phyloP scores from a whole-genome alignment of 2,113 vertebrate genomes.

The Malurus melanocephalus region DNA sequence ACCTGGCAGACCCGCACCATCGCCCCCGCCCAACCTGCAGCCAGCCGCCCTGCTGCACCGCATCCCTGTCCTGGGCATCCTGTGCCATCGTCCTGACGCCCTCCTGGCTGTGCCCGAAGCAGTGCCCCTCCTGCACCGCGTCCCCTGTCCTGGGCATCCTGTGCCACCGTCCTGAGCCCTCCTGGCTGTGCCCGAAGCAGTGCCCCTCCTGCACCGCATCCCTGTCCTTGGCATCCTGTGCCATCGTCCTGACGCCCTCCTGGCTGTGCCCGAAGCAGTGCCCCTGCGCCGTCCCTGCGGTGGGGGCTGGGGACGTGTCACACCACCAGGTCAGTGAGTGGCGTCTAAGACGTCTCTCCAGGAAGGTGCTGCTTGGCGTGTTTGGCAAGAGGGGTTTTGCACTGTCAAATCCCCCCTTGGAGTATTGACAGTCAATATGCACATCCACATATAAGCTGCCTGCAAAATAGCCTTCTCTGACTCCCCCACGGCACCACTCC shows the following conservation, averaged over 20 bases:
- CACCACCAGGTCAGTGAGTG: neutral
- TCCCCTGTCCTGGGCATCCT: too few relatives aligned
- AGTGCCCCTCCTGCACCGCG: fast-evolving
- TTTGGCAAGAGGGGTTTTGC: too few relatives aligned
- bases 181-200: neutral
- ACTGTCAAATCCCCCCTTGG: neutral
- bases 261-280: neutral
- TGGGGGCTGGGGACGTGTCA: neutral
- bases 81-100: too few relatives aligned
- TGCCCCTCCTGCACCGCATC: fast-evolving
- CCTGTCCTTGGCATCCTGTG: fast-evolving
- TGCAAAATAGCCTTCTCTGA: neutral
- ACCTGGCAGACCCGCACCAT: fast-evolving
- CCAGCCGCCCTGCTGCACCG: fast-evolving
- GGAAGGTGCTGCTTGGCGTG: fast-evolving
- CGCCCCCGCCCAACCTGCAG: fast-evolving
- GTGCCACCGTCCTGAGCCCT: neutral
- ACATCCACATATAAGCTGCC: too few relatives aligned
- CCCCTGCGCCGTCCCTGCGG: neutral
- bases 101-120: neutral
- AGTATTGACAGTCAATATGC: fast-evolving
- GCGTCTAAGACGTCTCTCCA: neutral
- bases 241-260: neutral
- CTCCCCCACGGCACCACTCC: neutral
- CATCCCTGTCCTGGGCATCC: fast-evolving